Evolutionary conservation across 2,113 vertebrate genomes (phyloP).

Genomic region (Eupsittula cactorum): DNA sequence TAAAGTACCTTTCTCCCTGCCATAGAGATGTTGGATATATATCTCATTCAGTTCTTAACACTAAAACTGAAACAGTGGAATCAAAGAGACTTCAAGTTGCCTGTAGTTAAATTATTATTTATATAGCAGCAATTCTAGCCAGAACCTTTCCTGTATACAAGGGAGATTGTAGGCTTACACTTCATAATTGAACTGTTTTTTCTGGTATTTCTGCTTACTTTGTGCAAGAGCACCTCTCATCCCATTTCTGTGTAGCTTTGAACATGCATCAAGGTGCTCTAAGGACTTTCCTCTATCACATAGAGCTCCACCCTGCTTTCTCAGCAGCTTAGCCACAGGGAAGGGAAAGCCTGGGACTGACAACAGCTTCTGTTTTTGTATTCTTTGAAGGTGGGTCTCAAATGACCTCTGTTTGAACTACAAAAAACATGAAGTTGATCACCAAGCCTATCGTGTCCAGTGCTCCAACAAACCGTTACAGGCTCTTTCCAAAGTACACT

Average conservation of each 20-base stretch:
- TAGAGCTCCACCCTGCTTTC: background rate
- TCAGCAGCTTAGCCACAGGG: background rate
- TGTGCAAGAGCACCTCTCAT: background rate
- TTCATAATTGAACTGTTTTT: background rate
- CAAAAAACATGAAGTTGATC: background rate
- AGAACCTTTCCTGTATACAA: background rate
- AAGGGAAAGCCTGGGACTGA: background rate
- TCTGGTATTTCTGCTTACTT: background rate
- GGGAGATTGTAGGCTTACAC: background rate
- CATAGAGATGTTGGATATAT: background rate
- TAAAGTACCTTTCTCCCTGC: background rate
- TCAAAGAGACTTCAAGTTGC: background rate
- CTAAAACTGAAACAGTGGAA: background rate
- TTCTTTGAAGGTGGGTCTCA: background rate
- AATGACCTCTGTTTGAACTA: background rate
- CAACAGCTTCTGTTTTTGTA: background rate
- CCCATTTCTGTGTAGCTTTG: background rate
- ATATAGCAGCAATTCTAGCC: background rate
- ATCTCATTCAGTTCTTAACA: background rate
- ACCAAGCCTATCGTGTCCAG: background rate
- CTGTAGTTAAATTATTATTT: background rate
- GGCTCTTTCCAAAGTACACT: background rate
- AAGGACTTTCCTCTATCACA: background rate
- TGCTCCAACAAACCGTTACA: background rate
- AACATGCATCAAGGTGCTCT: background rate